Evolutionary conservation across 2,888 invertebrate species (phyloP), one percentile per base, ranked within the genome.

Genomic region (Agrochola litura): DNA sequence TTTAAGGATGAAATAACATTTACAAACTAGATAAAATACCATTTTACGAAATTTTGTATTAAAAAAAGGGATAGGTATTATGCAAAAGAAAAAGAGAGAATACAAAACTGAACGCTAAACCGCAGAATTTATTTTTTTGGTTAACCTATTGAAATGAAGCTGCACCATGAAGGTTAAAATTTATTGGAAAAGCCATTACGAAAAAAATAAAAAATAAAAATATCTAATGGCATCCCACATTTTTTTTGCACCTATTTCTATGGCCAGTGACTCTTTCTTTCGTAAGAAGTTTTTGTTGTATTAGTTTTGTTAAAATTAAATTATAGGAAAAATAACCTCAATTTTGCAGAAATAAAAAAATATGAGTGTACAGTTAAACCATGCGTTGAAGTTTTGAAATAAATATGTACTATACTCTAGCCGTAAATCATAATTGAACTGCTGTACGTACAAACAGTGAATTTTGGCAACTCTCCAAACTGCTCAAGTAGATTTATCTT

Each of bases 371-470:
- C 63, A 52, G 22, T 67, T 66, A 79, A 72, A 71, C 76, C 46
- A 58, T 43, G 41, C 41, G 58, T n/a, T 46, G 25, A 77, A 71
- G 10, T 46, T 69, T 64, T 30, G 25, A 65, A 64, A 81, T 71
- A 77, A 19, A 58, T 68, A 37, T 71, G 46, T 79, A 65, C 58
- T 81, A 72, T 74, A 64, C 60, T 71, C 49, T 22, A 67, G 56
- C 58, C 69, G 64, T 84, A 88, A 87, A 87, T 87, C 86, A 88
- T 87, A 81, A 86, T 87, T 86, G 88, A 83, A 77, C 66, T 67
- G 67, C 14, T 65, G 65, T 56, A 73, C 60, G 49, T 74, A 76
- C 75, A 76, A 86, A 79, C 73, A 81, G 49, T 67, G 41, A 74
- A 25, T 82, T 63, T 77, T 87, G 86, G 86, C 88, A 16, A 8